Evolutionary conservation across 2,113 vertebrate species (phyloP), one percentile per base, ranked within the genome.

Genomic region (Labrus mixtus): DNA sequence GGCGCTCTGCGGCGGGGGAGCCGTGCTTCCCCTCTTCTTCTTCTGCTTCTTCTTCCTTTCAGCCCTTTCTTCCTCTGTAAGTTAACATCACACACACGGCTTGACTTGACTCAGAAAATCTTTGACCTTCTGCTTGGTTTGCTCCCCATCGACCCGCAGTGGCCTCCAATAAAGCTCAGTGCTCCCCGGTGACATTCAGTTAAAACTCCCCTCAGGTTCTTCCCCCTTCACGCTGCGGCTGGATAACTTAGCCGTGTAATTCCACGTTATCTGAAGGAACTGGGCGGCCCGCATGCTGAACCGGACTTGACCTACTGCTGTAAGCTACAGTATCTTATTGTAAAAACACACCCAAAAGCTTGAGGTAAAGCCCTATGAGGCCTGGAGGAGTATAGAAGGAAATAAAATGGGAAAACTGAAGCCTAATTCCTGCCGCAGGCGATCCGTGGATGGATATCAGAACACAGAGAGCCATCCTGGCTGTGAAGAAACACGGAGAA

Each of bases 91-190:
- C 59, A 64, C 59, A 23, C 65, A 9, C 25, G 13, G 64, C 68
- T 80, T 12, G 64, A 82, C 71, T 76, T 29, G 39, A 73, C 76
- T 66, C n/a, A 2, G 33, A 68, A 60, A 75, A 81, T 84, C 84
- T 89, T 63, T 88, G 84, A 90, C 87, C 84, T 88, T 79, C 69
- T 6, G 33, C 56, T 74, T 39, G n/a, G 53, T 65, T 78, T 72
- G 57, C 22, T 68, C 68, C 37, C 76, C 43, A 20, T 53, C 33
- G 50, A 82, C 79, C 78, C 68, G 39, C 60, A 29, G 50, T 59
- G 58, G 79, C 88, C 76, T 68, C 67, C 70, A 67, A 86, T 80
- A 84, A 77, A 66, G 82, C 83, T 51, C 57, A 25, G 0, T 3
- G 19, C 62, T 86, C 66, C 82, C 85, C 36, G 20, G 37, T 78